Conservation (phyloP, 2,797 vertebrate genomes). For the Sternarchorhynchus goeldii region DNA sequence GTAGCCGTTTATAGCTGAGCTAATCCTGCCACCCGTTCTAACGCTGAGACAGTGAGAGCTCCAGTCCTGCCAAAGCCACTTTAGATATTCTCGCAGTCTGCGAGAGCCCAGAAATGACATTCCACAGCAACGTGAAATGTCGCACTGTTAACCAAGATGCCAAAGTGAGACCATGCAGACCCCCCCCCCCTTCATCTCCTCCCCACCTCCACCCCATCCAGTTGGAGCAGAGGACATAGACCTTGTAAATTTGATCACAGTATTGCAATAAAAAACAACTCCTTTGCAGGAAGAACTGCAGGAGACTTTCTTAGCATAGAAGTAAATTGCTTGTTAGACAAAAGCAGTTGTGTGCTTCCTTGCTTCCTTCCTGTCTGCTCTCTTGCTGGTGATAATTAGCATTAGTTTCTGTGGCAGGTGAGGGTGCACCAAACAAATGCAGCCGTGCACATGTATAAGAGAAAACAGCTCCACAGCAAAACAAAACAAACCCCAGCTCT, state of each 20-base stretch:
- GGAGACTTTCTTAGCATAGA: not conserved
- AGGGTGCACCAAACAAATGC: not conserved
- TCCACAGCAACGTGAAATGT: constrained; percentile 34
- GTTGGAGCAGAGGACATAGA: constrained; percentile 5
- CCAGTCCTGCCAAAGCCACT: constrained; percentile 29
- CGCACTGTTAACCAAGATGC: constrained; percentile 24
- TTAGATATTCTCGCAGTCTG: constrained; percentile 34
- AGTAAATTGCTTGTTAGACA: constrained; percentile 7
- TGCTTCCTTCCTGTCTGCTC: constrained; percentile 12
- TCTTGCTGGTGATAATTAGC: constrained; percentile 18
- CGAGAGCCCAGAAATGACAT: constrained; percentile 35
- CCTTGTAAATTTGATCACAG: not conserved
- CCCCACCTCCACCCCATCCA: not conserved
- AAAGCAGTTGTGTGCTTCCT: not conserved
- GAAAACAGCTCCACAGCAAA: not conserved
- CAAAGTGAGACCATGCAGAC: constrained; percentile 7
- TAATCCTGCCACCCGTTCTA: constrained; percentile 23
- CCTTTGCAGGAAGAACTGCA: not conserved
- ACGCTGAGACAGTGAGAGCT: constrained; percentile 18
- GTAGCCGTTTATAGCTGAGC: constrained; percentile 36
- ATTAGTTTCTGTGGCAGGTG: constrained; percentile 8
- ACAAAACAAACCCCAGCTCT: too few relatives aligned
- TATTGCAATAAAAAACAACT: not conserved
- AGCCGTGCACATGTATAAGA: not conserved
- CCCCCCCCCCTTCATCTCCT: not conserved